A percentile compares a stretch with the other conserved stretches of the same genome.
Conservation (phyloP, 1,140 invertebrate genomes). For the Mactra quadrangularis region DNA sequence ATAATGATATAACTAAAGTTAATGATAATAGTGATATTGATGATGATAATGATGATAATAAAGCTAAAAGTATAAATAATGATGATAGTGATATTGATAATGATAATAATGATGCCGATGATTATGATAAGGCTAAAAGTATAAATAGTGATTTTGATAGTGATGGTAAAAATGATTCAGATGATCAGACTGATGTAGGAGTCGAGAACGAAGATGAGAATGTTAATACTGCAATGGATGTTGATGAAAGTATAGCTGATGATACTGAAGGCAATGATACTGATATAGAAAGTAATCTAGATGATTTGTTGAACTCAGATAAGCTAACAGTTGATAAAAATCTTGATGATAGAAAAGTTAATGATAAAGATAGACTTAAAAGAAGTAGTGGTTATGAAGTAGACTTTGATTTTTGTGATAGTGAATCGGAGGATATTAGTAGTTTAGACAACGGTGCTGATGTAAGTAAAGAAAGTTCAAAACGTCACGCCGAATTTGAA, state of each 20-base stretch:
- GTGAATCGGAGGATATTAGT: not conserved
- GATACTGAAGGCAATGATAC: slow-evolving; percentile 7
- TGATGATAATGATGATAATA: too few relatives aligned
- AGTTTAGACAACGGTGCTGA: not conserved
- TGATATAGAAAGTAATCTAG: not conserved
- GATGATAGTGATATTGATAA: slow-evolving; percentile 5
- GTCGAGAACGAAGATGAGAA: slow-evolving; percentile 5
- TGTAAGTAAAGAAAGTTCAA: not conserved
- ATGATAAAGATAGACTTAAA: too few relatives aligned
- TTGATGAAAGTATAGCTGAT: not conserved
- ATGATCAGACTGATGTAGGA: too few relatives aligned
- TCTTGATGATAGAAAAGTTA: too few relatives aligned
- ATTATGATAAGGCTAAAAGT: too few relatives aligned
- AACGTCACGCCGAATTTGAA: slow-evolving; percentile 3
- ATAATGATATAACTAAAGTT: not conserved
- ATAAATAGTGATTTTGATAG: too few relatives aligned
- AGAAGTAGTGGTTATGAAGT: not conserved
- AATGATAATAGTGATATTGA: not conserved
- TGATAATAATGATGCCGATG: not conserved
- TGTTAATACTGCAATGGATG: not conserved
- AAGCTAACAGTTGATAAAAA: not conserved
- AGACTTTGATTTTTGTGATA: slow-evolving; percentile 52
- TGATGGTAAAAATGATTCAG: not conserved
- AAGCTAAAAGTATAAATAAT: too few relatives aligned
- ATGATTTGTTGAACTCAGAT: not conserved